phyloP scores from a whole-genome alignment of 2,797 vertebrate species.

The Thamnophis elegans region DNA sequence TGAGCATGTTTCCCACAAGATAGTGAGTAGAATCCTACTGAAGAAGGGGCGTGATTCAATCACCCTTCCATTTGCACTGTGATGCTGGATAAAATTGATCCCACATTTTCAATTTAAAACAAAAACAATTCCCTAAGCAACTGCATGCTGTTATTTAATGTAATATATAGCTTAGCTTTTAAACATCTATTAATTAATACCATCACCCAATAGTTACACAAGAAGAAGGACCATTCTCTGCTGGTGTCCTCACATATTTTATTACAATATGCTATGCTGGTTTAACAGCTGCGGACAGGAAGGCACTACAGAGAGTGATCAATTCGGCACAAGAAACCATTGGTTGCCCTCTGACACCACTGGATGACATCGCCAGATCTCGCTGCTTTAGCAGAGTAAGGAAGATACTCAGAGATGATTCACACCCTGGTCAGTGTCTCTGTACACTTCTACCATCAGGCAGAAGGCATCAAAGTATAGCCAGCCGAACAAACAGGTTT shows the following conservation, averaged over 20 bases:
- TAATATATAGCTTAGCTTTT: neutral
- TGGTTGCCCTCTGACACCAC: no score
- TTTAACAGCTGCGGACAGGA: no score
- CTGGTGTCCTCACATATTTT: neutral
- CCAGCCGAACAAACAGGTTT: no score
- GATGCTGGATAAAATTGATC: neutral
- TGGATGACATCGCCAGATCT: no score
- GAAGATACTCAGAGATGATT: no score
- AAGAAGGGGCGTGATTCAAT: neutral
- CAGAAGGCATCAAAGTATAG: no score
- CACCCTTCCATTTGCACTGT: neutral
- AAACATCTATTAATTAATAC: neutral
- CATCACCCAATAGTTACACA: neutral
- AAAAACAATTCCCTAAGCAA: neutral
- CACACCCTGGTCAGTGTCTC: no score
- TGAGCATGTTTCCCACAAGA: neutral
- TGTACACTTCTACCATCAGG: no score
- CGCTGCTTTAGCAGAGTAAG: no score
- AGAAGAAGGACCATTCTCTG: neutral
- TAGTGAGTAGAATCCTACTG: neutral
- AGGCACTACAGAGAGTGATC: no score
- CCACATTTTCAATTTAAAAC: neutral
- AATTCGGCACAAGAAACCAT: no score
- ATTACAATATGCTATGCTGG: no score
- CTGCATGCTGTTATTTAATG: neutral